These are phyloP conservation scores for Heliconius aoede DNA, from an alignment of 2,888 invertebrate genomes.

Conservation along the genomic window DNA sequence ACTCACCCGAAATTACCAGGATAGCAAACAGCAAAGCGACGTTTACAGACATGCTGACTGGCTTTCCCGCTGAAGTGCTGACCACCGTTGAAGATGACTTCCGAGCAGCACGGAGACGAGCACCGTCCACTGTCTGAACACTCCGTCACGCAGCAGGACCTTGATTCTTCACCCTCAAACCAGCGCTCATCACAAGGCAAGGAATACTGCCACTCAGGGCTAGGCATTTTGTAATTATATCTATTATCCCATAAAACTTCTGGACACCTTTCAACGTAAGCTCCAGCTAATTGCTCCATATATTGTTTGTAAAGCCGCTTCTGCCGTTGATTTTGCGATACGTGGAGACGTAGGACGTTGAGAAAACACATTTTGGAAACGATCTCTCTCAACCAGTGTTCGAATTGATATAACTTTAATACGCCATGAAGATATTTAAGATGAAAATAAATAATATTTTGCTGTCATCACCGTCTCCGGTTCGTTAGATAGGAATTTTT, in stretches of 20 bases:
- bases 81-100: slow-evolving; percentile 81
- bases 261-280: slow-evolving; percentile 74
- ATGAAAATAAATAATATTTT: slow-evolving; percentile 37
- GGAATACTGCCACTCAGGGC: slow-evolving; percentile 72
- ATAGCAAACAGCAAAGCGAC: slow-evolving; percentile 68
- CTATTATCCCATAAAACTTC: slow-evolving; percentile 70
- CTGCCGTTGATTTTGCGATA: slow-evolving; percentile 79
- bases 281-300: slow-evolving; percentile 77
- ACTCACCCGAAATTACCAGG: slow-evolving; percentile 80
- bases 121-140: slow-evolving; percentile 76
- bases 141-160: slow-evolving; percentile 68
- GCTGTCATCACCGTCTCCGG: slow-evolving; percentile 44
- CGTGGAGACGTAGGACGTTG: slow-evolving; percentile 82
- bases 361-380: slow-evolving; percentile 82
- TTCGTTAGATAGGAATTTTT: slow-evolving; percentile 64
- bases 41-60: slow-evolving; percentile 64
- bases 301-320: slow-evolving; percentile 80
- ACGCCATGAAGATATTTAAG: slow-evolving; percentile 30
- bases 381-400: slow-evolving; percentile 38
- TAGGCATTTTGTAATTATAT: slow-evolving; percentile 58
- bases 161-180: slow-evolving; percentile 64
- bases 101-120: slow-evolving; percentile 80
- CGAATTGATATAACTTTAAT: slow-evolving; percentile 14
- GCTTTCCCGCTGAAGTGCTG: slow-evolving; percentile 75
- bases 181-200: slow-evolving; percentile 68